These are phyloP conservation scores for Stegodyphus mimosarum DNA, from an alignment of 1,140 invertebrate genomes.

Conservation along the genomic window DNA sequence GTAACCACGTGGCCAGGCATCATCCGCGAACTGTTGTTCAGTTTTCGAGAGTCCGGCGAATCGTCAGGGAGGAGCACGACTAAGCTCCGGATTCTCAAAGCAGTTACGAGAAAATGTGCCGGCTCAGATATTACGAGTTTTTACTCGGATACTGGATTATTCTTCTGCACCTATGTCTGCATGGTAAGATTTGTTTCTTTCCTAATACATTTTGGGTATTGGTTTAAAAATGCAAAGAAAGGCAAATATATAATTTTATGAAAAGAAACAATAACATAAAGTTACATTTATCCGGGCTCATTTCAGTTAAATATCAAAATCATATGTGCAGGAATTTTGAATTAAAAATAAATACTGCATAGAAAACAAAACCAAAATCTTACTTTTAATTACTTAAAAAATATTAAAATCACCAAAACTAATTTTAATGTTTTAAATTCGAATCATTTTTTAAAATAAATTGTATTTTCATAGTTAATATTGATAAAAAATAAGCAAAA, in stretches of 20 bases:
- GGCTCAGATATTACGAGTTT: background rate
- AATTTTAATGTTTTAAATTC: too few relatives aligned
- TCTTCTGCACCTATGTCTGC: background rate
- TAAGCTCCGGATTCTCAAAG: background rate
- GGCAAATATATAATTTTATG: background rate
- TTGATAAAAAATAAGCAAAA: too few relatives aligned
- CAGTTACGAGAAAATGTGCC: slow-evolving; percentile 12
- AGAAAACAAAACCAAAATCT: too few relatives aligned
- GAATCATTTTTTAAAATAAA: too few relatives aligned
- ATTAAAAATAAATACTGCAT: too few relatives aligned
- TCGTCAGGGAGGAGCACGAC: slow-evolving; percentile 11
- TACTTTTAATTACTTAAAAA: too few relatives aligned
- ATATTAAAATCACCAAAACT: too few relatives aligned
- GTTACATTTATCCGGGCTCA: too few relatives aligned
- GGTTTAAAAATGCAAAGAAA: background rate
- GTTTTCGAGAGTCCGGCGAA: slow-evolving; percentile 30
- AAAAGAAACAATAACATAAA: background rate
- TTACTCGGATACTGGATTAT: slow-evolving; percentile 40
- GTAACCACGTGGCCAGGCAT: slow-evolving; percentile 31
- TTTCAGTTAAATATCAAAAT: too few relatives aligned
- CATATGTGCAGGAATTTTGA: too few relatives aligned
- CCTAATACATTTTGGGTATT: background rate
- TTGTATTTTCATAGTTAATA: too few relatives aligned
- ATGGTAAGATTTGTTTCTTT: slow-evolving; percentile 6
- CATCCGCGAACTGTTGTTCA: slow-evolving; percentile 1